Evolutionary conservation across 2,888 invertebrate species (phyloP).

Genomic region (Pherbina coryleti): DNA sequence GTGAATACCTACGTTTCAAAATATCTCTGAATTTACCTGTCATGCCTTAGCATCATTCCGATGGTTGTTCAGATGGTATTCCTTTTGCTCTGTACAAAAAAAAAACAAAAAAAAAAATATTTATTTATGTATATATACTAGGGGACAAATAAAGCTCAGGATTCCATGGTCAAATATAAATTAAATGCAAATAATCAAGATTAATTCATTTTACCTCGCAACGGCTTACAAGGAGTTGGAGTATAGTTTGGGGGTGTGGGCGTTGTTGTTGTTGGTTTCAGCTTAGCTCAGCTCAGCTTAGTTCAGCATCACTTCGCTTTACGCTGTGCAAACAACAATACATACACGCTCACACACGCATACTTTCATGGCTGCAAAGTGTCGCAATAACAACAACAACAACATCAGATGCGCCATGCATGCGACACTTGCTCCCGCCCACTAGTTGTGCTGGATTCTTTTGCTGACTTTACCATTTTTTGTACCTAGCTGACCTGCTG

Average conservation of each 20-base stretch:
- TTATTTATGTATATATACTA: constrained; percentile 26
- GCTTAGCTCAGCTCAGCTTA: neutral
- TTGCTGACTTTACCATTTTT: neutral
- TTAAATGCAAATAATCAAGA: constrained; percentile 48
- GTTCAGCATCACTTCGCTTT: neutral
- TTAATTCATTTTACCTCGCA: constrained; percentile 40
- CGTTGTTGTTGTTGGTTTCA: neutral
- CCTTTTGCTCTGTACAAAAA: neutral
- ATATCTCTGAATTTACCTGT: neutral
- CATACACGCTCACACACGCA: neutral
- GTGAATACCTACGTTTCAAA: neutral
- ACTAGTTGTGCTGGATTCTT: neutral
- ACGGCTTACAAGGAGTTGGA: neutral
- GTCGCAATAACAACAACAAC: neutral
- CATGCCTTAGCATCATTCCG: neutral
- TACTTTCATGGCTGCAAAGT: neutral
- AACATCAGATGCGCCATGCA: neutral
- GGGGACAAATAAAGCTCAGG: constrained; percentile 42
- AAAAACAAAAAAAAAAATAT: neutral
- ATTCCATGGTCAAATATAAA: constrained; percentile 45
- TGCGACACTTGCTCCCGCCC: neutral
- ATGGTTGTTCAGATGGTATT: neutral
- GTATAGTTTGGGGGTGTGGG: neutral
- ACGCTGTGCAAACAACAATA: neutral
- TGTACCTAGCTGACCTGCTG: neutral